phyloP scores from a whole-genome alignment of 2,888 invertebrate genomes.

The Chrysodeixis includens region DNA sequence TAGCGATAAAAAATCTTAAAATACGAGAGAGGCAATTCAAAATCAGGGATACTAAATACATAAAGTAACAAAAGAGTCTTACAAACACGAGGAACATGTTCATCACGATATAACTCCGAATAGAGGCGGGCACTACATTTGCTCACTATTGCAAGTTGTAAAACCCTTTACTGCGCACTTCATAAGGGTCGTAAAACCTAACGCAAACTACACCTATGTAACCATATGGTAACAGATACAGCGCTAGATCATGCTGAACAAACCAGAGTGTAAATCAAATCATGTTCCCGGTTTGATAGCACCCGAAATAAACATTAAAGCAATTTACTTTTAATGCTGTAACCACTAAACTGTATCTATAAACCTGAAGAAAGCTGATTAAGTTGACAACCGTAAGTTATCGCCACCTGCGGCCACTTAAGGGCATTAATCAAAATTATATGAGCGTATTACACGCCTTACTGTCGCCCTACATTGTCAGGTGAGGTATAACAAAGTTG shows the following conservation, averaged over 20 bases:
- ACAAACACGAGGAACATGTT: slow-evolving; percentile 57
- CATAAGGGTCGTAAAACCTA: slow-evolving; percentile 72
- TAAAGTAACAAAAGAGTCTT: slow-evolving; percentile 45
- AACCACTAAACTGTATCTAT: slow-evolving; percentile 37
- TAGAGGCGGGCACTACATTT: slow-evolving; percentile 50
- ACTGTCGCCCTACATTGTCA: slow-evolving; percentile 34
- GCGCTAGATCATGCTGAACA: slow-evolving; percentile 42
- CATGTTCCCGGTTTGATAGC: not conserved
- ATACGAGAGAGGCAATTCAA: slow-evolving; percentile 32
- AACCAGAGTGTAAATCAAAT: slow-evolving; percentile 16
- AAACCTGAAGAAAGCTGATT: slow-evolving; percentile 52
- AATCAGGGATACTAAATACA: slow-evolving; percentile 37
- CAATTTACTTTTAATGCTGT: slow-evolving; percentile 34
- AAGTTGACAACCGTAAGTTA: slow-evolving; percentile 51
- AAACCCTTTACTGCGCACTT: slow-evolving; percentile 77
- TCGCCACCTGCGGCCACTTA: slow-evolving; percentile 35
- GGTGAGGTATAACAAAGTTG: not conserved
- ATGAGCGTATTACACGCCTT: slow-evolving; percentile 42
- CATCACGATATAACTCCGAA: slow-evolving; percentile 57
- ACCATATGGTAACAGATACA: slow-evolving; percentile 45
- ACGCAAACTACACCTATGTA: slow-evolving; percentile 49
- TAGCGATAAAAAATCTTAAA: slow-evolving; percentile 37
- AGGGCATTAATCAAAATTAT: slow-evolving; percentile 48
- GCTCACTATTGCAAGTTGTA: slow-evolving; percentile 60
- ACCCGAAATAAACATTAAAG: not conserved